phyloP scores from a whole-genome alignment of 2,797 vertebrate species.

The Phalanger gymnotis region DNA sequence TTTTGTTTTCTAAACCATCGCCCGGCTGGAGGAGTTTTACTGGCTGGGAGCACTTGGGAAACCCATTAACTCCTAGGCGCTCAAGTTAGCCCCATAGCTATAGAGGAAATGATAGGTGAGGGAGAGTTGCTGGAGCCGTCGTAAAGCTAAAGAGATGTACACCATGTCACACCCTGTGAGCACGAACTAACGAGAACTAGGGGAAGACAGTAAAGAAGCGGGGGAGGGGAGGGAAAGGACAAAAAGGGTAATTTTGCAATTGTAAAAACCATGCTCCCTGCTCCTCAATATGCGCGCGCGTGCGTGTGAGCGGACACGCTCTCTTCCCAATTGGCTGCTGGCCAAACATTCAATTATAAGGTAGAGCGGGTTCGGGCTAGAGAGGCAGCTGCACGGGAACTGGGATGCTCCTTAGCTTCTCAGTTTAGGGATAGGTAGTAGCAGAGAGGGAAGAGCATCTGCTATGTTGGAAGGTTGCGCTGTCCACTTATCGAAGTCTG shows the following conservation, averaged over 20 bases:
- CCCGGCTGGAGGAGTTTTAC: neutral
- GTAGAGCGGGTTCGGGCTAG: slow-evolving; percentile 14
- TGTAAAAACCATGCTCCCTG: neutral
- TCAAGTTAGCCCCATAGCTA: slow-evolving; percentile 46
- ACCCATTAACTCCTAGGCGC: slow-evolving; percentile 39
- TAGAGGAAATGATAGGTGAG: neutral
- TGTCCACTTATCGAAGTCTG: neutral
- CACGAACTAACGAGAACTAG: neutral
- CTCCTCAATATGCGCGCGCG: neutral
- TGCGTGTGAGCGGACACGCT: neutral
- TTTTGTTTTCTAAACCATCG: slow-evolving; percentile 50
- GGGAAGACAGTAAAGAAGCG: neutral
- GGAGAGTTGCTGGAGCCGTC: neutral
- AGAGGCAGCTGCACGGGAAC: neutral
- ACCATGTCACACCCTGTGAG: neutral
- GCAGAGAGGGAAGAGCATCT: neutral
- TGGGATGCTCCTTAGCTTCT: neutral
- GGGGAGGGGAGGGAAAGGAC: neutral
- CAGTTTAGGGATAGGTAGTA: rapidly evolving
- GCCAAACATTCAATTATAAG: slow-evolving; percentile 75
- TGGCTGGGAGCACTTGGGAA: neutral
- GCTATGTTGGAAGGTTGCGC: no score
- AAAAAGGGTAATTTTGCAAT: neutral
- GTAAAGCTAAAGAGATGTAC: neutral
- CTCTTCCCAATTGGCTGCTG: neutral